A percentile compares a stretch with the other conserved stretches of the same genome.
Conservation (phyloP, 1,140 invertebrate species). For the Propsilocerus akamusi region DNA sequence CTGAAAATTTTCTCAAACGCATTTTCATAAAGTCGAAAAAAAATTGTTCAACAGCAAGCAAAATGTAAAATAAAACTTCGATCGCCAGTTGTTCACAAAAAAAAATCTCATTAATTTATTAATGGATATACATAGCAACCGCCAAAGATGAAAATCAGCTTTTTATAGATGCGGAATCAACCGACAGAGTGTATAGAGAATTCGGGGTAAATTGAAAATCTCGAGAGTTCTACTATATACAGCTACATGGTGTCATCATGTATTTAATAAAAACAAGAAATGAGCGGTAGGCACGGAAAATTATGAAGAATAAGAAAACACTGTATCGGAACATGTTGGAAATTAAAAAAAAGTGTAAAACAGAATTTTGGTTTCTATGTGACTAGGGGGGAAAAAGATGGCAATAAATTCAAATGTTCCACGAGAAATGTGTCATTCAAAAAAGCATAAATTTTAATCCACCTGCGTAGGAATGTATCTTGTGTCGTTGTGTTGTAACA, state of each 20-base stretch:
- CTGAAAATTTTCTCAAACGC: too few relatives aligned
- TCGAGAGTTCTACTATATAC: too few relatives aligned
- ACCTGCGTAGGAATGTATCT: constrained; percentile 3
- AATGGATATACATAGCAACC: background rate
- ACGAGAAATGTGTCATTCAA: background rate
- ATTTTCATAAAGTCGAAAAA: too few relatives aligned
- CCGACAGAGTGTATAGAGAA: too few relatives aligned
- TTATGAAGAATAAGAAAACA: background rate
- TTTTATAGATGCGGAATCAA: too few relatives aligned
- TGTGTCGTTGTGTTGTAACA: too few relatives aligned
- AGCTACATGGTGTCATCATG: background rate
- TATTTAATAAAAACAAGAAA: constrained; percentile 1
- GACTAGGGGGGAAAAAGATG: background rate
- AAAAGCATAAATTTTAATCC: constrained; percentile 1
- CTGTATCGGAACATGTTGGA: background rate
- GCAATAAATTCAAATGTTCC: background rate
- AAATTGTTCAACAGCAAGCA: too few relatives aligned
- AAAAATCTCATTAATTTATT: constrained; percentile 4
- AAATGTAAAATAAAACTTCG: too few relatives aligned
- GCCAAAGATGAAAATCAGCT: background rate
- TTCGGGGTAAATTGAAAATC: background rate
- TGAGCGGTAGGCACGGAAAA: too few relatives aligned
- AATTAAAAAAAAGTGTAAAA: background rate
- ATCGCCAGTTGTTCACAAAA: constrained; percentile 1
- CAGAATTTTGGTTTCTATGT: too few relatives aligned